phyloP scores from a whole-genome alignment of 2,113 vertebrate species.

The Colistium nudipinnis region DNA sequence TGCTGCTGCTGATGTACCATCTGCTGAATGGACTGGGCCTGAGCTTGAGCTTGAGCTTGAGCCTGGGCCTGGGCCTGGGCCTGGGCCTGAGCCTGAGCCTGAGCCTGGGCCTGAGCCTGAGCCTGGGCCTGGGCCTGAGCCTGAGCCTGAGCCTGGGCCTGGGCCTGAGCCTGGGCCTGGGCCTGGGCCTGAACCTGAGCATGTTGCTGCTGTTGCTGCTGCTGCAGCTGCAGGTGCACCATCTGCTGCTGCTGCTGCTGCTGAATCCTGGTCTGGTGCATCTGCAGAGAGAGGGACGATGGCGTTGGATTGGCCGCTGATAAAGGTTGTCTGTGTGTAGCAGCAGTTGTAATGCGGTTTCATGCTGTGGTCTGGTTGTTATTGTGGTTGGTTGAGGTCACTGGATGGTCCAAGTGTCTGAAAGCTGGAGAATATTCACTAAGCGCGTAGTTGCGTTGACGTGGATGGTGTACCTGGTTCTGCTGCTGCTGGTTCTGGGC shows the following conservation, averaged over 20 bases:
- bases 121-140: slow-evolving; percentile 74
- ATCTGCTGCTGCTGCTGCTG: slow-evolving; percentile 79
- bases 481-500: slow-evolving; percentile 74
- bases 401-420: too few species aligned
- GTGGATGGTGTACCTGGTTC: slow-evolving; percentile 67
- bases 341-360: too few species aligned
- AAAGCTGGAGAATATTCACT: too few species aligned
- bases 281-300: slow-evolving; percentile 56
- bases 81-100: slow-evolving; percentile 79
- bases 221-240: slow-evolving; percentile 76
- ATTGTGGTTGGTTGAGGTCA: too few species aligned
- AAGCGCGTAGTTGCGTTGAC: too few species aligned
- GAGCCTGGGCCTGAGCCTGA: slow-evolving; percentile 64
- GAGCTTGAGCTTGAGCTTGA: slow-evolving; percentile 79
- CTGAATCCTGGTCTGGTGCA: slow-evolving; percentile 77
- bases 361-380: too few species aligned
- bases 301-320: neutral
- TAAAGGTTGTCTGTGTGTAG: too few species aligned
- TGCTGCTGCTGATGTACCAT: too few species aligned
- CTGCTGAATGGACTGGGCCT: slow-evolving; percentile 64
- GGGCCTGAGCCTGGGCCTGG: slow-evolving; percentile 79
- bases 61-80: slow-evolving; percentile 80
- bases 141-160: slow-evolving; percentile 80
- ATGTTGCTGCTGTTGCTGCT: slow-evolving; percentile 67
- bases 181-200: slow-evolving; percentile 80